A percentile compares a stretch with the other conserved stretches of the same genome.
phyloP scores from a whole-genome alignment of 2,113 vertebrate genomes.

The Rhinoderma darwinii region DNA sequence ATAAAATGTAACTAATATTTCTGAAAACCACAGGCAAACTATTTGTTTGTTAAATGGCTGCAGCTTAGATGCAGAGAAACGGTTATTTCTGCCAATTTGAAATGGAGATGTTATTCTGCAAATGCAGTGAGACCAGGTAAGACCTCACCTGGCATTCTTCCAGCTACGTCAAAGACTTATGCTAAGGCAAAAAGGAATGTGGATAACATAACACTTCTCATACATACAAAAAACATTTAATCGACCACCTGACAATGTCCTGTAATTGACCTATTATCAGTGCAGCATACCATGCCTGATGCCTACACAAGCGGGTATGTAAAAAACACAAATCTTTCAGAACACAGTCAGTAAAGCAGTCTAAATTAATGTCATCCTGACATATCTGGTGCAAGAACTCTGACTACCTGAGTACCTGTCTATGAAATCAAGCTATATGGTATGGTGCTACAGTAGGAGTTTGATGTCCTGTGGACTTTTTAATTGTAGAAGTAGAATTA shows the following conservation, averaged over 20 bases:
- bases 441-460: too few species aligned
- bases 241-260: background rate
- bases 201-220: background rate
- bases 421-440: background rate
- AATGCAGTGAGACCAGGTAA: background rate
- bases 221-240: background rate
- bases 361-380: background rate
- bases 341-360: background rate
- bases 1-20: slow-evolving; percentile 19
- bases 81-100: background rate
- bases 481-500: background rate
- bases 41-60: background rate
- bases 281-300: background rate
- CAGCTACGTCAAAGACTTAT: background rate
- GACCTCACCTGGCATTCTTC: slow-evolving; percentile 1
- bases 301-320: background rate
- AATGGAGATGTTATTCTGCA: background rate
- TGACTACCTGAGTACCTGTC: background rate
- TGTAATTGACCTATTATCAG: background rate
- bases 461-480: background rate
- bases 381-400: background rate
- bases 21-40: background rate
- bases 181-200: background rate
- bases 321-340: slow-evolving; percentile 7
- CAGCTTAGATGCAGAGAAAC: background rate